Percentiles rank a stretch among this genome's conserved stretches.
phyloP scores from a whole-genome alignment of 30 jellyfish, hydroid and myxozoan genomes.

The Cassiopea andromeda region DNA sequence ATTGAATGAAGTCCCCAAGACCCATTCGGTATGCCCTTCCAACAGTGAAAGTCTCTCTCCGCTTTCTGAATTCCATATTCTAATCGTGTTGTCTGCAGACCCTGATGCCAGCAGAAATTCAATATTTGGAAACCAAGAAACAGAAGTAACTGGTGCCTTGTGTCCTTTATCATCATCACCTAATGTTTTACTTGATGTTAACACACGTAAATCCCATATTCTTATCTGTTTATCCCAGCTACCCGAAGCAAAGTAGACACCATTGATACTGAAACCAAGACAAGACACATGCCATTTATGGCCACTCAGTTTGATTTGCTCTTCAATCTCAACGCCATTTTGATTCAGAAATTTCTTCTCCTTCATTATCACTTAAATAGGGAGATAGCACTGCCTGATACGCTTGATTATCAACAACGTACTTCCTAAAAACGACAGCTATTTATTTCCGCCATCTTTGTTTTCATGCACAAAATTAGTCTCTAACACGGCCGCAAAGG shows the following conservation, averaged over 20 bases:
- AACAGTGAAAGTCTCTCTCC: slow-evolving; percentile 80
- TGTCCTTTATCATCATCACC: slow-evolving; percentile 82
- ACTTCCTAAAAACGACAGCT: not conserved
- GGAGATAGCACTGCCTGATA: too few relatives aligned
- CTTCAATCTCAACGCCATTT: slow-evolving; percentile 77
- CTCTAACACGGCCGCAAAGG: slow-evolving; percentile 5
- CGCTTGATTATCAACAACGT: too few relatives aligned
- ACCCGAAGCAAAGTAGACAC: slow-evolving; percentile 88
- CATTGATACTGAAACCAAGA: slow-evolving; percentile 79
- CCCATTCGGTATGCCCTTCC: slow-evolving; percentile 84
- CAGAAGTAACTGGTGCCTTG: slow-evolving; percentile 77
- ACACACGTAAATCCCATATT: slow-evolving; percentile 82
- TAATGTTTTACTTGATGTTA: slow-evolving; percentile 67
- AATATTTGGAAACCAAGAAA: slow-evolving; percentile 88
- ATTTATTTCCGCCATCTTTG: not conserved
- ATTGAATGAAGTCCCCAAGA: slow-evolving; percentile 76
- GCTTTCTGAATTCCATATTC: slow-evolving; percentile 84
- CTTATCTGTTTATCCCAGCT: slow-evolving; percentile 87
- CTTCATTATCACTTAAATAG: slow-evolving; percentile 19
- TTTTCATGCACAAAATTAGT: not conserved
- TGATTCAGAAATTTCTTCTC: slow-evolving; percentile 11
- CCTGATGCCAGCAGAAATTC: slow-evolving; percentile 86
- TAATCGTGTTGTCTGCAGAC: slow-evolving; percentile 79
- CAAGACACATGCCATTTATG: slow-evolving; percentile 87
- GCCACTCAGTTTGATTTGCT: slow-evolving; percentile 80